Conservation (phyloP, 2,888 invertebrate genomes). For the Philaethria dido region DNA sequence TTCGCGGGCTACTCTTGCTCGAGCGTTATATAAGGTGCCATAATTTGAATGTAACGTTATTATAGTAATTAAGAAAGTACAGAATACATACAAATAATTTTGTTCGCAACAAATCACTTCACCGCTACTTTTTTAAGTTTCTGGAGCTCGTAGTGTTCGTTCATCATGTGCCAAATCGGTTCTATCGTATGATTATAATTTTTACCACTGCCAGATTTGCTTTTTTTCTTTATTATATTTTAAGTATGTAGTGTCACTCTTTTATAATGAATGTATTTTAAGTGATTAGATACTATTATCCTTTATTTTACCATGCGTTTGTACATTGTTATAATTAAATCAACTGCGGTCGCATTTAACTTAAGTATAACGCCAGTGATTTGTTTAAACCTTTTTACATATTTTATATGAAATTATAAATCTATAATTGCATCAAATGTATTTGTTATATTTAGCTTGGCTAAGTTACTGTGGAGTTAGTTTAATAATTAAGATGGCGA, state of each 20-base stretch:
- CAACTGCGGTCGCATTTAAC: conserved; percentile 54
- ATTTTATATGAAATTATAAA: conserved; percentile 37
- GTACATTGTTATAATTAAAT: conserved; percentile 43
- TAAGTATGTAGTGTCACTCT: conserved; percentile 44
- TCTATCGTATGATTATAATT: conserved; percentile 41
- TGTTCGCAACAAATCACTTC: conserved; percentile 15
- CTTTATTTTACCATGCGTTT: conserved; percentile 36
- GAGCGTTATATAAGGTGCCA: conserved; percentile 63
- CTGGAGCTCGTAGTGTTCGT: conserved; percentile 29
- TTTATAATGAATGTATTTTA: conserved; percentile 48
- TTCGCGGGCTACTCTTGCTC: conserved; percentile 46
- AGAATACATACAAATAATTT: conserved; percentile 47
- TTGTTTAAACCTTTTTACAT: conserved; percentile 42
- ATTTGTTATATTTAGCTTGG: conserved; percentile 49
- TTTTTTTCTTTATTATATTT: conserved; percentile 41
- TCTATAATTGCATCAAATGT: conserved; percentile 46
- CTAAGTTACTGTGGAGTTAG: conserved; percentile 40
- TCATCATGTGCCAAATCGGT: conserved; percentile 54
- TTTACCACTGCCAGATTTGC: conserved; percentile 53
- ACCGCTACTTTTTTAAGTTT: conserved; percentile 6
- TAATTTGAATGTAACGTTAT: conserved; percentile 57
- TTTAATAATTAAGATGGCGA: conserved; percentile 33
- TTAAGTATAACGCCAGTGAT: conserved; percentile 48
- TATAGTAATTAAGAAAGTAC: conserved; percentile 65
- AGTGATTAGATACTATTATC: conserved; percentile 46